Conservation (phyloP, 2,797 vertebrate species). For the Lerista edwardsae region DNA sequence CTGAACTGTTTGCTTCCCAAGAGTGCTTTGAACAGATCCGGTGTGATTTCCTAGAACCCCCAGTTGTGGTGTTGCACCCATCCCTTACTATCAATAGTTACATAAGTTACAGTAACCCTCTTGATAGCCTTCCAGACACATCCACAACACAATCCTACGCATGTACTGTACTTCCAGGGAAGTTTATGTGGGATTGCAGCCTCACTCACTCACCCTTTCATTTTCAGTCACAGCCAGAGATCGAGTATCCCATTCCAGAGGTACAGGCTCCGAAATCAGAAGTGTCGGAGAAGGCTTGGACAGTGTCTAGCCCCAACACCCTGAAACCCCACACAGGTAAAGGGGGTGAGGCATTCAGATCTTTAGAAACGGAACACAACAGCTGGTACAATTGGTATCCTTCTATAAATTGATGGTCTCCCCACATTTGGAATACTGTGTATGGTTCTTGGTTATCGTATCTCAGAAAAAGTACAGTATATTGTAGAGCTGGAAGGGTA, state of each 20-base stretch:
- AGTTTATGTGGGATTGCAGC: too few relatives aligned
- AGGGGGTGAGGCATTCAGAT: neutral
- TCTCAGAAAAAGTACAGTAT: neutral
- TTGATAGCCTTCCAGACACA: too few relatives aligned
- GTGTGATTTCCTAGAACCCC: neutral
- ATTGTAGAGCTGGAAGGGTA: neutral
- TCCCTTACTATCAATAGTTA: too few relatives aligned
- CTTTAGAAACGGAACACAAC: neutral
- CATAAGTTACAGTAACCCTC: too few relatives aligned
- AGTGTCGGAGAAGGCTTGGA: slow-evolving; percentile 82
- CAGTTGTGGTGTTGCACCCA: neutral
- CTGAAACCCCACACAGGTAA: slow-evolving; percentile 87
- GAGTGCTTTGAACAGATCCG: too few relatives aligned
- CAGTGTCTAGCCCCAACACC: slow-evolving; percentile 78
- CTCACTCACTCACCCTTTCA: neutral
- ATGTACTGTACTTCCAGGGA: too few relatives aligned
- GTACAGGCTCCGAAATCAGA: slow-evolving; percentile 81
- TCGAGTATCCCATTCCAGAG: slow-evolving; percentile 84
- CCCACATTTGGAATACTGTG: neutral
- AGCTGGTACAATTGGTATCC: neutral
- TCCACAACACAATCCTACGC: too few relatives aligned
- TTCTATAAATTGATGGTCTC: neutral
- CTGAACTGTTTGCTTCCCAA: too few relatives aligned
- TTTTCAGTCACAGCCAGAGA: slow-evolving; percentile 89
- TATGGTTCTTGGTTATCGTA: neutral